A percentile compares a stretch with the other conserved stretches of the same genome.
Evolutionary conservation across 1,140 invertebrate species (phyloP).

Genomic region (Parapsyche elsis): DNA sequence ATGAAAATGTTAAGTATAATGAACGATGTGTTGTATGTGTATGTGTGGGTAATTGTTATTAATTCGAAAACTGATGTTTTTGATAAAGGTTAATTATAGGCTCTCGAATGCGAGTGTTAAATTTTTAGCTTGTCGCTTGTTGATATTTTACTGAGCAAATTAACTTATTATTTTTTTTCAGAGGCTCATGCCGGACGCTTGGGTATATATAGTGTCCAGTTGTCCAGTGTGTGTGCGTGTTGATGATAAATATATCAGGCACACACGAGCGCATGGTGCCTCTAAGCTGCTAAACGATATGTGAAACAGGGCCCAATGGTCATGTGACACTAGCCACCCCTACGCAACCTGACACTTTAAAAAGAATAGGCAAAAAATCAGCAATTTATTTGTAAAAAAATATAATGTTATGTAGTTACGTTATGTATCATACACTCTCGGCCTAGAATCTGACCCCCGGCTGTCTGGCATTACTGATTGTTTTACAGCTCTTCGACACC

Average conservation of each 20-base stretch:
- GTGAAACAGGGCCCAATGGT: constrained; percentile 43
- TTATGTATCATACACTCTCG: constrained; percentile 45
- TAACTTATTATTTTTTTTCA: constrained; percentile 52
- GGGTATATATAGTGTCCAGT: constrained; percentile 52
- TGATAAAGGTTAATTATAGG: constrained; percentile 33
- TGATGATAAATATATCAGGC: not conserved
- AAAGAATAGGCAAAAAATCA: constrained; percentile 27
- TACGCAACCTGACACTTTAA: constrained; percentile 50
- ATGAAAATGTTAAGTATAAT: not conserved
- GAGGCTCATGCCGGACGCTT: constrained; percentile 56
- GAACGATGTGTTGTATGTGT: not conserved
- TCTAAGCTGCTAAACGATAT: constrained; percentile 48
- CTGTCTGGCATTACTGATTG: constrained; percentile 52
- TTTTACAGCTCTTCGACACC: constrained; percentile 52
- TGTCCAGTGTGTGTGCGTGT: constrained; percentile 49
- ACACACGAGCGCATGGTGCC: constrained; percentile 54
- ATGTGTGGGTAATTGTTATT: not conserved
- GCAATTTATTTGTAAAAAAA: constrained; percentile 34
- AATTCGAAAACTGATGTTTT: not conserved
- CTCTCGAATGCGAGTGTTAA: not conserved
- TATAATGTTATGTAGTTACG: not conserved
- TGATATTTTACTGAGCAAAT: constrained; percentile 48
- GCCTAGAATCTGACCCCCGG: constrained; percentile 54
- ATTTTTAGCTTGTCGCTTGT: constrained; percentile 35
- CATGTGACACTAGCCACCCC: constrained; percentile 52